phyloP scores from a whole-genome alignment of 1,140 invertebrate species.

The Bombyx mori region ASM3026992v2 NC_085107.1:11686001-11686500 shows the following conservation, averaged over 20 bases:
- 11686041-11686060: conserved; percentile 29
- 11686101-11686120: conserved; percentile 12
- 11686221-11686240: conserved; percentile 19
- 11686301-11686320: no score
- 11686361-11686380: no score
- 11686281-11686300: no score
- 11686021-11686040: conserved; percentile 38
- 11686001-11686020: conserved; percentile 22
- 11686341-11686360: no score
- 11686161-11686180: conserved; percentile 21
- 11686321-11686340: no score
- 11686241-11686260: not conserved
- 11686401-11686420: no score
- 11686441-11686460: no score
- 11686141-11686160: not conserved
- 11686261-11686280: no score
- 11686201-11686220: conserved; percentile 9
- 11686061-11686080: conserved; percentile 23
- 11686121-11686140: conserved; percentile 7
- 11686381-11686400: no score
- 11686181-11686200: conserved; percentile 15
- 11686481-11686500: no score
- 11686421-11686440: no score
- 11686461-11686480: no score
- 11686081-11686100: conserved; percentile 10